Percentiles rank a stretch among this genome's conserved stretches.
Evolutionary conservation across 1,140 invertebrate genomes (phyloP).

Genomic region (Calephelis virginiensis): DNA sequence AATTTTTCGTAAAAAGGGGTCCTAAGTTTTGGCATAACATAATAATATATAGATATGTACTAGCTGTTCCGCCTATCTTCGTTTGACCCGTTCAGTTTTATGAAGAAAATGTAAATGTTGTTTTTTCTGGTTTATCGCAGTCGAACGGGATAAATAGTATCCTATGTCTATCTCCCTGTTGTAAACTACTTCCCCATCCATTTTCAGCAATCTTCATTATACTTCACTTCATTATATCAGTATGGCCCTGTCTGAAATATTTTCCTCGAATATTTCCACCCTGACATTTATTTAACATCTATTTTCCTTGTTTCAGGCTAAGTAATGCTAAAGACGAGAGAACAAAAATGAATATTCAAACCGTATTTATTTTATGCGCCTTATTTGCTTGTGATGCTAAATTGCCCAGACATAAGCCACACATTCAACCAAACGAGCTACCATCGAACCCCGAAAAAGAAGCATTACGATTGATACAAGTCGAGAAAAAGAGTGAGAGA

Average conservation of each 20-base stretch:
- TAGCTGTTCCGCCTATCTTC: too few species aligned
- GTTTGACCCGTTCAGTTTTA: too few species aligned
- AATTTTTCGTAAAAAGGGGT: too few species aligned
- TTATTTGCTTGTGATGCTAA: slow-evolving; percentile 65
- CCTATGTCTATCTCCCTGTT: too few species aligned
- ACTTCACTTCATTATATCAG: too few species aligned
- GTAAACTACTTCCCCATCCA: too few species aligned
- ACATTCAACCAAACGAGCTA: slow-evolving; percentile 49
- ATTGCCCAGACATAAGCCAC: slow-evolving; percentile 50
- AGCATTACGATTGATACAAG: slow-evolving; percentile 42
- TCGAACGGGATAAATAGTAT: too few species aligned
- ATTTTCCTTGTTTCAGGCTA: slow-evolving; percentile 58
- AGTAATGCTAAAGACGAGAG: slow-evolving; percentile 48
- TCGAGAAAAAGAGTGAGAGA: slow-evolving; percentile 52
- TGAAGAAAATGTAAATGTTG: too few species aligned
- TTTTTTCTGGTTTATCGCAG: too few species aligned
- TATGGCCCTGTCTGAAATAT: not conserved
- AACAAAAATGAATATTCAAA: slow-evolving; percentile 59
- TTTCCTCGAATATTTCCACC: slow-evolving; percentile 1
- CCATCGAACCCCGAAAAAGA: slow-evolving; percentile 45
- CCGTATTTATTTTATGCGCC: slow-evolving; percentile 54
- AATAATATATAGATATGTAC: too few species aligned
- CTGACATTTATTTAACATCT: slow-evolving; percentile 11
- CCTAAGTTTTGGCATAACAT: too few species aligned
- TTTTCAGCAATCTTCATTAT: too few species aligned